phyloP scores from a whole-genome alignment of 1,140 invertebrate genomes.

The Wasmannia auropunctata region DNA sequence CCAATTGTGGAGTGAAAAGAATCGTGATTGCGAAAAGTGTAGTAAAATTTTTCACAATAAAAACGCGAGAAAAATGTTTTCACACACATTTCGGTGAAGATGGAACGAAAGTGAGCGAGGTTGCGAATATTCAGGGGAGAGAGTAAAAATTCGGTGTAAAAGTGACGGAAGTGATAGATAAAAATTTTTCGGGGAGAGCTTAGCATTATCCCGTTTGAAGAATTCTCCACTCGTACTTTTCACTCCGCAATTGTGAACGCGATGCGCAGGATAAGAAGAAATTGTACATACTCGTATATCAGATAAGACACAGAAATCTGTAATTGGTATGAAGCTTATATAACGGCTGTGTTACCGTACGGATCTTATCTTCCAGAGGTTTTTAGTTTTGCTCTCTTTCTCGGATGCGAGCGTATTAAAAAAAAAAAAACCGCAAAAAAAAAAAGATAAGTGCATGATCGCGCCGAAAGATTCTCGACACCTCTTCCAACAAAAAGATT shows the following conservation, averaged over 20 bases:
- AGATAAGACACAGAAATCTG: constrained; percentile 56
- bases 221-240: background rate
- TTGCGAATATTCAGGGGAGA: background rate
- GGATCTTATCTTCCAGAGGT: constrained; percentile 69
- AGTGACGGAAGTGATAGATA: background rate
- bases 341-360: constrained; percentile 72
- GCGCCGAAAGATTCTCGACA: constrained; percentile 41
- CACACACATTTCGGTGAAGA: background rate
- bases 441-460: constrained; percentile 33
- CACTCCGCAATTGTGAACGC: constrained; percentile 32
- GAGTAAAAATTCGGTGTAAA: background rate
- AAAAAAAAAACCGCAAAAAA: background rate
- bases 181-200: background rate
- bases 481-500: constrained; percentile 4
- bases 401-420: constrained; percentile 25
- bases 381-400: constrained; percentile 59
- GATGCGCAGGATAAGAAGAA: constrained; percentile 24
- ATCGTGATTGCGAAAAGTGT: background rate
- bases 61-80: background rate
- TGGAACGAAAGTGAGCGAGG: background rate
- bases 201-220: background rate
- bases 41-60: background rate
- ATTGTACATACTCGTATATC: constrained; percentile 43
- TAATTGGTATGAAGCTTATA: constrained; percentile 70
- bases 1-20: constrained; percentile 43